phyloP scores from a whole-genome alignment of 2,888 invertebrate species.

The Arge pagana region DNA sequence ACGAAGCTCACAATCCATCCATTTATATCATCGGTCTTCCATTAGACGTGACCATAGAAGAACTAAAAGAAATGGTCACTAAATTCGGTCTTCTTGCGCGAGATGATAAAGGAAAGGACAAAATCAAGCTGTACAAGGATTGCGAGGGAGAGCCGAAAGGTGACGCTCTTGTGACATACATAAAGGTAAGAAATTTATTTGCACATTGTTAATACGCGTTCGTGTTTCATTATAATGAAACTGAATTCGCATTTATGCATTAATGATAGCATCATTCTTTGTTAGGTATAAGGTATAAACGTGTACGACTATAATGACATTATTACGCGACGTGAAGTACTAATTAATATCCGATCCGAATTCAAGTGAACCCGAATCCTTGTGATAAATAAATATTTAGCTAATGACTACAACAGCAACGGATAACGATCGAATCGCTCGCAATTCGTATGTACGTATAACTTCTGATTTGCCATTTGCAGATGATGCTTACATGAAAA shows the following conservation, averaged over 20 bases:
- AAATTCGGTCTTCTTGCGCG: slow-evolving; percentile 96
- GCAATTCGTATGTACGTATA: no score
- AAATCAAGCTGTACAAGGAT: slow-evolving; percentile 90
- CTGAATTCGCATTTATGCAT: slow-evolving; percentile 26
- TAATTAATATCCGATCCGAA: no score
- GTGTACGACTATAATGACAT: not conserved
- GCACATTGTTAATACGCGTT: slow-evolving; percentile 14
- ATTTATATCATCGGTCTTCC: slow-evolving; percentile 96
- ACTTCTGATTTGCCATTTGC: no score
- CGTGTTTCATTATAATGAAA: slow-evolving; percentile 16
- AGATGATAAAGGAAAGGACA: slow-evolving; percentile 81
- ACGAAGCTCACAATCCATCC: slow-evolving; percentile 87
- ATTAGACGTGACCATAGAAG: slow-evolving; percentile 82
- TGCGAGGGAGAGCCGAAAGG: slow-evolving; percentile 84
- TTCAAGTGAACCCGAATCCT: no score
- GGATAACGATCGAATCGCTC: no score
- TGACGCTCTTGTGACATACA: slow-evolving; percentile 94
- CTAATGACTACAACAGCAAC: no score
- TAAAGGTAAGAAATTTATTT: slow-evolving; percentile 72
- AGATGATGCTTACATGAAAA: no score
- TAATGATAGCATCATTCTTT: slow-evolving; percentile 33
- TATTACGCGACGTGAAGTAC: no score
- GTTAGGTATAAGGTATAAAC: not conserved
- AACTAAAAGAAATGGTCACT: slow-evolving; percentile 89
- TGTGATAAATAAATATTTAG: no score